These are phyloP conservation scores for Macrotis lagotis DNA, from an alignment of 2,113 vertebrate genomes.

Conservation along the genomic window DNA sequence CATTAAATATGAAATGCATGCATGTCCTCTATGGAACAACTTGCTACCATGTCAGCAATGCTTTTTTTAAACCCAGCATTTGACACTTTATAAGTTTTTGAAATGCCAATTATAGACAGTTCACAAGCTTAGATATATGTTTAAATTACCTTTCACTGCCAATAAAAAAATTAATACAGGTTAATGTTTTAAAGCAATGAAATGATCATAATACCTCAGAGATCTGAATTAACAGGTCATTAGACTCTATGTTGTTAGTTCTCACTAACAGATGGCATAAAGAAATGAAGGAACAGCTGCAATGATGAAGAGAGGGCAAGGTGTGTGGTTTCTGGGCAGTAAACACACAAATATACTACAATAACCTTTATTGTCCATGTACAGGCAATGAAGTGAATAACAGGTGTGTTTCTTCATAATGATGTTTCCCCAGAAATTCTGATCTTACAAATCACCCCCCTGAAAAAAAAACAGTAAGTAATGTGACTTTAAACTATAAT, in stretches of 20 bases:
- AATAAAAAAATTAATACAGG: background rate
- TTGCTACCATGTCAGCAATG: background rate
- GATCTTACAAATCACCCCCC: background rate
- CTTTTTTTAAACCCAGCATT: background rate
- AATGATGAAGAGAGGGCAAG: slow-evolving; percentile 36
- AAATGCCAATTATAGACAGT: background rate
- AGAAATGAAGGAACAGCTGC: slow-evolving; percentile 43
- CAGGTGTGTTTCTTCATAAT: slow-evolving; percentile 55
- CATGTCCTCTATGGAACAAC: background rate
- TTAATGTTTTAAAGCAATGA: background rate
- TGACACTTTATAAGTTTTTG: background rate
- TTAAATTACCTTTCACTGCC: slow-evolving; percentile 1
- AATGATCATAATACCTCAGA: background rate
- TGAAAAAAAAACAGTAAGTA: slow-evolving; percentile 29
- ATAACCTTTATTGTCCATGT: slow-evolving; percentile 29
- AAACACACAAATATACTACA: background rate
- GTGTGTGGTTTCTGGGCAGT: rapidly evolving
- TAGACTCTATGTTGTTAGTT: slow-evolving; percentile 17
- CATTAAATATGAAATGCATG: background rate
- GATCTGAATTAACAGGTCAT: background rate
- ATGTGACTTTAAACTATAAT: slow-evolving; percentile 43
- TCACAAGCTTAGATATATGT: slow-evolving; percentile 10
- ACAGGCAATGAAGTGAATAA: slow-evolving; percentile 55
- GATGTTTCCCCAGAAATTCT: slow-evolving; percentile 58
- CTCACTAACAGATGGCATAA: slow-evolving; percentile 44